Base-by-base conservation (phyloP, 2,797 vertebrate genomes). In the Macrochelys suwanniensis region DNA sequence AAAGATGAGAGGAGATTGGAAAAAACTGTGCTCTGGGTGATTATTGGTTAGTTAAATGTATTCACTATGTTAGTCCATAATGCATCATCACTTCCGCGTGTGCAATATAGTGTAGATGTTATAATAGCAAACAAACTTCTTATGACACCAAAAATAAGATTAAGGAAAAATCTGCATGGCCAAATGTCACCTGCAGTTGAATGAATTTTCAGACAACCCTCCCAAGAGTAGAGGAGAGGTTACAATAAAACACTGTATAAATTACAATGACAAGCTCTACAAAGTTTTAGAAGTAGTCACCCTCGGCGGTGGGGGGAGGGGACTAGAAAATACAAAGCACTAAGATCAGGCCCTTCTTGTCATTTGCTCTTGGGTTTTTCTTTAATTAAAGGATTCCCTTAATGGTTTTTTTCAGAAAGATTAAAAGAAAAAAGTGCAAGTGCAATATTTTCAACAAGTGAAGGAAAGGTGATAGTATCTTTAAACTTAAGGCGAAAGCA, bases 281-380 rank as follows among this genome's bases (percentile, higher is more conserved):
- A 90, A 68, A 87, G 31, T 71, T 87, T 94, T 61, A 80, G 85
- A 89, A 74, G 85, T 47, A 65, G 26, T 71, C 42, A 89, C 82
- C 15, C 56, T 88, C 80, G 77, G 84, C 79, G 68, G 89, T 13
- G 21, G 21, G 2, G 78, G 82, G 82, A 56, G 85, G 85, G 31
- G 2, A 2, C 11, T 26, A 23, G 5, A 86, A 74, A 76, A 17
- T n/a, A 33, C 37, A 86, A 88, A 89, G 54, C 82, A 84, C 26
- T 50, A 54, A 82, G n/a, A 89, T 80, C 68, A 53, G 26, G 42
- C 76, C 37, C 28, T 65, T 76, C 61, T 81, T 49, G 11, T 47
- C 53, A 50, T 45, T 85, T 89, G 77, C 77, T 80, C 59, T 89
- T 89, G 59, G 45, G 2, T 25, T 68, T 90, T 65, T 57, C 19